A percentile compares a stretch with the other conserved stretches of the same genome.
These are phyloP conservation scores for Syndactyla subalaris DNA, from an alignment of 2,797 vertebrate genomes.

Conservation along the genomic window DNA sequence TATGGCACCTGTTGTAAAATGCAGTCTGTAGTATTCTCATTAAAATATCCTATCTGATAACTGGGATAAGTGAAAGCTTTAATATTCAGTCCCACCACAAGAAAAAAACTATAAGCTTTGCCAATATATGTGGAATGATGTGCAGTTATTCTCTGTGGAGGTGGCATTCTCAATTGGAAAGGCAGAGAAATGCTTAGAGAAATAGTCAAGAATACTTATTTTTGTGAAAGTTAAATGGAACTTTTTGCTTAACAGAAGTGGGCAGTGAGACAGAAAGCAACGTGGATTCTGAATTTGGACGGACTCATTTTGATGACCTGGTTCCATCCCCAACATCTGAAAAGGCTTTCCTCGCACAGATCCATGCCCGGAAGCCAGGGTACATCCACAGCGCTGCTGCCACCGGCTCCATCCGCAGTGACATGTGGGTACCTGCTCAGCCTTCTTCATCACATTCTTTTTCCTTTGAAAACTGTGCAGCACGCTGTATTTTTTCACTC, in stretches of 20 bases:
- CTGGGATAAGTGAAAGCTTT: not conserved
- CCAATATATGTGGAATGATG: not conserved
- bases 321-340: conserved; percentile 87
- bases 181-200: not conserved
- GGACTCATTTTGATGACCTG: conserved; percentile 85
- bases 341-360: conserved; percentile 86
- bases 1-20: not conserved
- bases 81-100: not conserved
- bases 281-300: conserved; percentile 88
- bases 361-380: conserved; percentile 84
- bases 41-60: not conserved
- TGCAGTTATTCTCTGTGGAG: not conserved
- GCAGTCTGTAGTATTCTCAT: not conserved
- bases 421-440: conserved; percentile 71
- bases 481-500: not conserved
- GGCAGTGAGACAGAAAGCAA: conserved; percentile 92
- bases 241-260: conserved; percentile 78
- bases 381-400: conserved; percentile 77
- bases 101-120: not conserved
- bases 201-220: not conserved
- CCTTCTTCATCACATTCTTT: not conserved
- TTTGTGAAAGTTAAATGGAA: not conserved
- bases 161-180: not conserved
- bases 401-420: conserved; percentile 72
- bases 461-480: not conserved